Evolutionary conservation across 2,888 invertebrate species (phyloP), one percentile per base, ranked within the genome.

Genomic region (Ryuthela nishihirai): DNA sequence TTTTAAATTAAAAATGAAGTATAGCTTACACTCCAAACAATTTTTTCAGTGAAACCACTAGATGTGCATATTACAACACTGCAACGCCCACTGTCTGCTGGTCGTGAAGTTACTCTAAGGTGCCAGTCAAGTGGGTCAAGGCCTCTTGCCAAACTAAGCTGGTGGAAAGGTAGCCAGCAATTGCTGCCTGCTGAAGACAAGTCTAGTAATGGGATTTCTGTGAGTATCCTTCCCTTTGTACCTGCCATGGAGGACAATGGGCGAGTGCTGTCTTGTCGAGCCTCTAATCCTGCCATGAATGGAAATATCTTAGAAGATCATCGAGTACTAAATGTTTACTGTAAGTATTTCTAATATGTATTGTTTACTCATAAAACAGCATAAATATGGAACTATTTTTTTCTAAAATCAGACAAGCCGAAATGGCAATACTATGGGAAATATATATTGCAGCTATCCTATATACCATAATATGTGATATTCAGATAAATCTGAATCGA

Each of bases 211-310:
- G 64, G 63, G 26, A 66, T 62, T 42, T 68, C 69, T 46, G 54
- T 66, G 39, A 68, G 67, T 41, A 64, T 60, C 41, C 62, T 69
- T 17, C 50, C 46, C 20, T 66, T 64, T 53, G 61, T 61, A 41
- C 66, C 68, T 39, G 53, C 64, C 29, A 59, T 63, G 38, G 64
- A 67, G n/a, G 69, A 69, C 48, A 64, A 69, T 54, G 68, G 67
- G 20, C 62, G 65, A 38, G 55, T 54, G 26, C 46, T 69, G 44
- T 67, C 67, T 25, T 69, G 69, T 45, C 62, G 68, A 44, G 68
- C 68, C 18, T 66, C 67, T 25, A 68, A 69, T 52, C 65, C 67
- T 9, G 60, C 64, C 7, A 64, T 69, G 60, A 54, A 63, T 39
- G 60, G 66, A 35, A 65, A 67, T 26, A 64, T 64, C 38, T 46